Evolutionary conservation across 2,113 vertebrate genomes (phyloP), one percentile per base, ranked within the genome.

Genomic region (Nannobrachium achirus): DNA sequence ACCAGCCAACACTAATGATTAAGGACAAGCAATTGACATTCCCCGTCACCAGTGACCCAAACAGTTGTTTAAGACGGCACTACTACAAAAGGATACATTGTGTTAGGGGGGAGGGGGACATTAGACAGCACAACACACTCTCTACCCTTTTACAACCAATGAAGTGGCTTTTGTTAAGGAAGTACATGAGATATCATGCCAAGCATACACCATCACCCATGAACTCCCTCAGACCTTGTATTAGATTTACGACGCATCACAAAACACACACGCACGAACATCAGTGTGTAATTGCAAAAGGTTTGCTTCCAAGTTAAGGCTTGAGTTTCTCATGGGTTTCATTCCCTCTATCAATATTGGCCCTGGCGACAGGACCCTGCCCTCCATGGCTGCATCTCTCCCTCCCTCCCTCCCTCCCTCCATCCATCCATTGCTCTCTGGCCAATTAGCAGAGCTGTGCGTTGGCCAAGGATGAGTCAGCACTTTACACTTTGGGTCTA

Each of bases 381-480:
- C 53, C 59, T 78, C 73, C 14, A 5, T 33, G 25, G 25, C 25
- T 67, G 60, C 59, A 77, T 66, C 72, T 48, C 40, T 63, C 60
- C 66, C 44, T 8, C 15, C 0, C 56, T 6, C 44, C 40, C 63
- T 38, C 25, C 19, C 19, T 19, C 11, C 46, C 41, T 11, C 45
- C 19, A 7, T 40, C 4, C 18, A 73, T 74, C 68, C 38, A 68
- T 82, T 73, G 18, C 66, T 76, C 57, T 66, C 44, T 78, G 71
- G 70, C 72, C 51, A 61, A 83, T 86, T 85, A 84, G 70, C 67
- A 75, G 58, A 75, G 50, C 73, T 75, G 71, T 77, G 65, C 3
- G 53, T 53, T 66, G 69, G 81, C 84, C 80, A 90, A 79, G 60
- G 66, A 84, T 86, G 87, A 86, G 75, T 89, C 86, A 88, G 90